A percentile compares a stretch with the other conserved stretches of the same genome.
Conservation (phyloP, 2,113 vertebrate species). For the Podarcis muralis region DNA sequence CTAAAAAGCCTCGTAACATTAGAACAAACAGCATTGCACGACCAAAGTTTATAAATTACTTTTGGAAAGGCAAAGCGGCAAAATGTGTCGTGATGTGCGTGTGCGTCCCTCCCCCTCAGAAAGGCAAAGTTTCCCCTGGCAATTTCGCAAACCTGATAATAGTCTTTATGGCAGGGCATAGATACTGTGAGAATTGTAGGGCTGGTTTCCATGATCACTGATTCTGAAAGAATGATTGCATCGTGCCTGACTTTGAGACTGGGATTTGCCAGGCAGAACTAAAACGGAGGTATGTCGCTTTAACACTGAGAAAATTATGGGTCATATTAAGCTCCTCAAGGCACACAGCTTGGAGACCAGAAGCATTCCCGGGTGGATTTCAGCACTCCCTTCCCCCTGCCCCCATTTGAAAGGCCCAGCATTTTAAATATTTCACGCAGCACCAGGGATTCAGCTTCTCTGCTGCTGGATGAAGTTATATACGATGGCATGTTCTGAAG, state of each 20-base stretch:
- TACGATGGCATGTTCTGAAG: background rate
- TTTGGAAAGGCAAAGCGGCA: rapidly evolving
- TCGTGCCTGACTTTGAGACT: background rate
- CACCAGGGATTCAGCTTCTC: background rate
- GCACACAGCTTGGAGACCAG: background rate
- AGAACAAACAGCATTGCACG: background rate
- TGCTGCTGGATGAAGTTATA: background rate
- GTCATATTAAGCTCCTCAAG: background rate
- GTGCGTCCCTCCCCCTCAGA: background rate
- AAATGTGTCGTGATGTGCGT: background rate
- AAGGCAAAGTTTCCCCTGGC: background rate
- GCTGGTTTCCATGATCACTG: background rate
- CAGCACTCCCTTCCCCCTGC: background rate
- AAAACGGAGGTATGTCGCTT: background rate
- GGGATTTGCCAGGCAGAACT: background rate
- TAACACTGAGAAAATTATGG: too few relatives aligned
- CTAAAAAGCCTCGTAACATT: background rate
- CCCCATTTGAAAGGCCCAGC: background rate
- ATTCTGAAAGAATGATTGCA: background rate
- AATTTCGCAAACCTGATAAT: background rate
- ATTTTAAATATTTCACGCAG: background rate
- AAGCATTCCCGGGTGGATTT: background rate
- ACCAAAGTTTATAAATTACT: background rate
- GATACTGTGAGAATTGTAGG: background rate
- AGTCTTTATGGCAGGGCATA: background rate